Percentiles rank a stretch among this genome's conserved stretches.
phyloP scores from a whole-genome alignment of 35 echinoderm and acorn worm genomes.

The Anneissia japonica region DNA sequence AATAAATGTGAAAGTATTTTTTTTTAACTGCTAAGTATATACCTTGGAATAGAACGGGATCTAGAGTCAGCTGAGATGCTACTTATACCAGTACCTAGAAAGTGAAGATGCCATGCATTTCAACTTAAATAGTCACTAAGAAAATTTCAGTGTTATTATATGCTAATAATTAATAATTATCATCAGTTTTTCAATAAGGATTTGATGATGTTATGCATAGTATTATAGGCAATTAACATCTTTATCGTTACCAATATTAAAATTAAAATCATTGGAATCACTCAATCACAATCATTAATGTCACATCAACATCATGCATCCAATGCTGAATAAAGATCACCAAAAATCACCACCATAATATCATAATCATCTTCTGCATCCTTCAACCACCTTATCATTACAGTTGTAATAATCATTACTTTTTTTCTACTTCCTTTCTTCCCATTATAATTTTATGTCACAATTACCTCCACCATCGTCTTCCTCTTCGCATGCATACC shows the following conservation, averaged over 20 bases:
- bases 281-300: no score
- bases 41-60: constrained; percentile 41
- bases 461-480: no score
- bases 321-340: no score
- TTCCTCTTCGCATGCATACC: background rate
- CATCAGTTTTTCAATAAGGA: background rate
- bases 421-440: no score
- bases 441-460: no score
- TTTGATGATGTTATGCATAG: background rate
- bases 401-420: no score
- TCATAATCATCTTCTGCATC: no score
- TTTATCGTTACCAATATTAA: background rate
- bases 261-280: background rate
- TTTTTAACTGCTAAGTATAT: constrained; percentile 45
- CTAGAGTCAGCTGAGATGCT: constrained; percentile 43
- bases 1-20: background rate
- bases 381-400: no score
- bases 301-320: no score
- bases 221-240: background rate
- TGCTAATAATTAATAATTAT: background rate
- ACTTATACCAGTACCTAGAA: constrained; percentile 70
- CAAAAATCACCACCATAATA: no score
- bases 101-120: background rate
- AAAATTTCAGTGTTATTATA: background rate
- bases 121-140: background rate